These are phyloP conservation scores for Pseudomyrmex flavicornis DNA, from an alignment of 1,140 invertebrate genomes.

Conservation along the genomic window DNA sequence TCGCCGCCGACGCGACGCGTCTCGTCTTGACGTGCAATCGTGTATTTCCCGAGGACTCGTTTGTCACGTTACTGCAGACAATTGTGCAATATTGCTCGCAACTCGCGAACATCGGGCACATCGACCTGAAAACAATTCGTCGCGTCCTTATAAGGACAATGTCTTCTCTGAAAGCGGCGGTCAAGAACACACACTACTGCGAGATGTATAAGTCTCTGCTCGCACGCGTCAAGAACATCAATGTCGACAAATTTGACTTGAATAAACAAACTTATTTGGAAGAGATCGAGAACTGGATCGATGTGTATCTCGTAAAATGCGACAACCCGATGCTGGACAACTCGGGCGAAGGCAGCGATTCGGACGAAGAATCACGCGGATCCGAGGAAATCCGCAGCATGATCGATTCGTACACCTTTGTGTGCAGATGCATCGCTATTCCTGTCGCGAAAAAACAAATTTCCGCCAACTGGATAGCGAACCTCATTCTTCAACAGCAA, in stretches of 20 bases:
- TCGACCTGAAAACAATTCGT: conserved; percentile 41
- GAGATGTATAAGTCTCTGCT: neutral
- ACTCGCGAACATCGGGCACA: conserved; percentile 33
- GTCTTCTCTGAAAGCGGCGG: neutral
- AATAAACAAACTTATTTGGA: neutral
- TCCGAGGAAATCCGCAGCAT: neutral
- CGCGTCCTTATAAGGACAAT: neutral
- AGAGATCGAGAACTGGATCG: neutral
- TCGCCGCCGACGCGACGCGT: conserved; percentile 75
- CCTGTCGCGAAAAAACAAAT: neutral
- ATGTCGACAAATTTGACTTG: neutral
- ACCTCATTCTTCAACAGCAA: neutral
- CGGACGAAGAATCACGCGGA: too few relatives aligned
- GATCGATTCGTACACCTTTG: neutral
- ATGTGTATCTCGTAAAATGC: neutral
- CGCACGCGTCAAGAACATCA: neutral
- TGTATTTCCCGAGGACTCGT: conserved; percentile 39
- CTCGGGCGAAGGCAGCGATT: too few relatives aligned
- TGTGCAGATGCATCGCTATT: neutral
- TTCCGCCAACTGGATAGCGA: neutral
- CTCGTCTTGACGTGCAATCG: conserved; percentile 74
- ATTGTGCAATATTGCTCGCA: conserved; percentile 12
- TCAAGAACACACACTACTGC: neutral
- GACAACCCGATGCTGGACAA: neutral
- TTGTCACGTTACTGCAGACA: conserved; percentile 61